Evolutionary conservation across 2,888 invertebrate species (phyloP).

Genomic region (Tholera decimalis): DNA sequence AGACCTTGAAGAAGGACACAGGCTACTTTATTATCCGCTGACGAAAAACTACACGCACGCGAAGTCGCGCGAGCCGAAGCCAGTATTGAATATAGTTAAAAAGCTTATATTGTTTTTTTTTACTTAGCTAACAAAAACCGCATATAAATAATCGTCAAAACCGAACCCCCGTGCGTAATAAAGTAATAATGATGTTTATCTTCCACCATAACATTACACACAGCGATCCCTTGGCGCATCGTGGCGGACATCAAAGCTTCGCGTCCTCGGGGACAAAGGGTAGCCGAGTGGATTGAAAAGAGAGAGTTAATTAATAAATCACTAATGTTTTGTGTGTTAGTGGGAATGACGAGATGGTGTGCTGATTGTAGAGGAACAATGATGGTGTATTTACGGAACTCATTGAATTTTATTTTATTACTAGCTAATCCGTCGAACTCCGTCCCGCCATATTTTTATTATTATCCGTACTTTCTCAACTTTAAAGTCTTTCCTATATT

Average conservation of each 20-base stretch:
- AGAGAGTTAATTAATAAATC: constrained; percentile 66
- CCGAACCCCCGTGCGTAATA: constrained; percentile 76
- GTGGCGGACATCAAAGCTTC: constrained; percentile 80
- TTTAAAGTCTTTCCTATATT: no score
- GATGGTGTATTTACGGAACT: no score
- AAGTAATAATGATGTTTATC: constrained; percentile 86
- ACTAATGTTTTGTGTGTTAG: constrained; percentile 40
- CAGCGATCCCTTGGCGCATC: constrained; percentile 72
- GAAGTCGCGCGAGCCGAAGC: no score
- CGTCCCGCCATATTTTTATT: no score
- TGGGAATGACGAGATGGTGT: not conserved
- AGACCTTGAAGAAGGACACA: no score
- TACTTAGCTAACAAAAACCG: constrained; percentile 32
- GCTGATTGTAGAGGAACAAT: constrained; percentile 21
- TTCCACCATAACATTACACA: constrained; percentile 57
- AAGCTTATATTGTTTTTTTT: no score
- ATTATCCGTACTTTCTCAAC: no score
- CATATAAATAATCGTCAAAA: constrained; percentile 56
- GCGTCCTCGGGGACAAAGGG: constrained; percentile 58
- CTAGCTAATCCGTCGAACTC: no score
- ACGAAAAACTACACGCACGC: no score
- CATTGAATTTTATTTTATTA: no score
- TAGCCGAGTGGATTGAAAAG: constrained; percentile 58
- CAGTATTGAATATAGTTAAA: no score
- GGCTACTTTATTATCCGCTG: no score